Percentiles rank a stretch among this genome's conserved stretches.
Conservation (phyloP, 1,140 invertebrate species). For the Alviniconcha marisindica region DNA sequence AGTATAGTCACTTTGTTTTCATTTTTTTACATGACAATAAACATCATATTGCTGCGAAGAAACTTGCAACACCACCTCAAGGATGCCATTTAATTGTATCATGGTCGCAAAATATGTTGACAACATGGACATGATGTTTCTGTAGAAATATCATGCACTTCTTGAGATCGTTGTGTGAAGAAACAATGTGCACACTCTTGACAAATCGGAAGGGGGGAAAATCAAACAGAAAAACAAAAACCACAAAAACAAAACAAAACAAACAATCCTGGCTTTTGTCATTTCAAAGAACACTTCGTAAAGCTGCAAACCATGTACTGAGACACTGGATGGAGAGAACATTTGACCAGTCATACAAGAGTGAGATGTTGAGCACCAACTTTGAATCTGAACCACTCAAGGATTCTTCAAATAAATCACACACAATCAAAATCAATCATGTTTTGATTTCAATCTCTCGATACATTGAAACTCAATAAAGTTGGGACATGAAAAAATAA, state of each 20-base stretch:
- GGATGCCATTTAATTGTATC: constrained; percentile 23
- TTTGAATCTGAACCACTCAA: too few species aligned
- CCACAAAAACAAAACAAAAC: neutral
- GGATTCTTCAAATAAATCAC: too few species aligned
- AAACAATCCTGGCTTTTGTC: neutral
- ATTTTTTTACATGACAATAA: neutral
- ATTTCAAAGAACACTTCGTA: neutral
- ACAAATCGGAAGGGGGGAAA: neutral
- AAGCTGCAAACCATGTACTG: neutral
- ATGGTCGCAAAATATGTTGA: neutral
- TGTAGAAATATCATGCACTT: neutral
- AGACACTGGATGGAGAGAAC: neutral
- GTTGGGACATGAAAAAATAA: too few species aligned
- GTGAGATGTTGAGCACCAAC: neutral
- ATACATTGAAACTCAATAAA: too few species aligned
- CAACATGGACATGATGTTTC: neutral
- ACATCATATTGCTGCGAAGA: constrained; percentile 21
- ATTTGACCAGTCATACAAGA: neutral
- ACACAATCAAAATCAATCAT: too few species aligned
- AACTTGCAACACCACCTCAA: neutral
- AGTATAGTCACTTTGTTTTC: constrained; percentile 3
- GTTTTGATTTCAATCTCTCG: too few species aligned
- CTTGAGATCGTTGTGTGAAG: constrained; percentile 1
- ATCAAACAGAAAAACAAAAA: neutral
- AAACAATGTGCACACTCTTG: neutral